phyloP scores from a whole-genome alignment of 2,888 invertebrate species.

The Tetranychus piercei region DNA sequence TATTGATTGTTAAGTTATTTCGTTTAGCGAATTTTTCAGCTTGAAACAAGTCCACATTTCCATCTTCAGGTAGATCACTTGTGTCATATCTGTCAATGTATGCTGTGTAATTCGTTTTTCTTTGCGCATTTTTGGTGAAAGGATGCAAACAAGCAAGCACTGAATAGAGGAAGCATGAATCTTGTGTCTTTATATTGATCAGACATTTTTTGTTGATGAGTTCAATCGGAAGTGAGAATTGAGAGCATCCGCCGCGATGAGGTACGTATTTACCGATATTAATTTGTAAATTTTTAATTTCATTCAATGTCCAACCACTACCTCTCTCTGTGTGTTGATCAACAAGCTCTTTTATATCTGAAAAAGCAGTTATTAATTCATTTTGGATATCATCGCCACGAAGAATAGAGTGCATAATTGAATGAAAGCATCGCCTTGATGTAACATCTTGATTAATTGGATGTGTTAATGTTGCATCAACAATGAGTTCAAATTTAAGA shows the following conservation, averaged over 20 bases:
- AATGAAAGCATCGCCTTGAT: too few relatives aligned
- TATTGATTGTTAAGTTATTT: background rate
- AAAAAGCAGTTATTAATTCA: too few relatives aligned
- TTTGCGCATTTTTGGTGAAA: background rate
- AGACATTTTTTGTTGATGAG: background rate
- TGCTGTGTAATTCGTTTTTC: background rate
- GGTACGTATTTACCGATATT: background rate
- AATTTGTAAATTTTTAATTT: background rate
- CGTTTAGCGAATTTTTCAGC: background rate
- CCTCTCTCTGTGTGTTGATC: background rate
- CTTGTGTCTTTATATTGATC: background rate
- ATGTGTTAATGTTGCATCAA: too few relatives aligned
- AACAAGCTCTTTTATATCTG: background rate
- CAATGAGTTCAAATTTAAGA: too few relatives aligned
- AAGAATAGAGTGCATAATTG: too few relatives aligned
- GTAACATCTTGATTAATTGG: too few relatives aligned
- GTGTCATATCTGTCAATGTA: background rate
- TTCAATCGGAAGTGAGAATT: background rate
- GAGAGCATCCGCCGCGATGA: background rate
- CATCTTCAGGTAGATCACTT: background rate
- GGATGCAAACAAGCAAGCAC: background rate
- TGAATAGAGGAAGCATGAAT: background rate
- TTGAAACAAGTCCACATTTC: background rate
- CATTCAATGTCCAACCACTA: background rate
- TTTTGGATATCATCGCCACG: too few relatives aligned